Percentiles rank a stretch among this genome's conserved stretches.
phyloP scores from a whole-genome alignment of 1,140 invertebrate genomes.

The Pseudoatta argentina region DNA sequence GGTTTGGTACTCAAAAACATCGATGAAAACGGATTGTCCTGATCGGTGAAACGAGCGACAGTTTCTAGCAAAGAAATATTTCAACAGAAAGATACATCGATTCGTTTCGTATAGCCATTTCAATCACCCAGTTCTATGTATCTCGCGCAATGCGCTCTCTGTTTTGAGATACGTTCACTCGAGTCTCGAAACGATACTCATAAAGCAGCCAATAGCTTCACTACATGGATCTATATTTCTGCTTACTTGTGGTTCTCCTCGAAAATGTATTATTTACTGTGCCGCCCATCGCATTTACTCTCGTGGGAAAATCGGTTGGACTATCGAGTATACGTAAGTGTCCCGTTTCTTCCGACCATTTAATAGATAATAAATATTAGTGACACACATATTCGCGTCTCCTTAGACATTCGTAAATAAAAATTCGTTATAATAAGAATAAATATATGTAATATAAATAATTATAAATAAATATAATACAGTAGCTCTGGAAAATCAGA shows the following conservation, averaged over 20 bases:
- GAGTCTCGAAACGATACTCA: constrained; percentile 57
- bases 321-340: constrained; percentile 27
- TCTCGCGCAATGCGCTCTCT: constrained; percentile 6
- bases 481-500: not conserved
- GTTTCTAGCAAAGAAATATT: constrained; percentile 62
- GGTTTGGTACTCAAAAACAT: constrained; percentile 59
- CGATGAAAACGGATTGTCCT: constrained; percentile 63
- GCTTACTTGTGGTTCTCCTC: constrained; percentile 43
- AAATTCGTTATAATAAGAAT: not conserved
- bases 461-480: not conserved
- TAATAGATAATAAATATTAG: constrained; percentile 37
- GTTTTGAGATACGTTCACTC: constrained; percentile 21
- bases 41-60: constrained; percentile 15
- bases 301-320: constrained; percentile 43
- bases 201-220: constrained; percentile 69
- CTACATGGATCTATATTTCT: constrained; percentile 69
- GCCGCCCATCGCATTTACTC: constrained; percentile 74
- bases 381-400: not conserved
- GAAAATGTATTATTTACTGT: constrained; percentile 78
- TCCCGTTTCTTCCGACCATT: constrained; percentile 4
- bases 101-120: constrained; percentile 30
- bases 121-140: constrained; percentile 5
- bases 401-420: not conserved
- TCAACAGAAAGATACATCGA: constrained; percentile 37
- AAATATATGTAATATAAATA: constrained; percentile 14